Conservation (phyloP, 2,113 vertebrate genomes). For the Solenodon paradoxus region DNA sequence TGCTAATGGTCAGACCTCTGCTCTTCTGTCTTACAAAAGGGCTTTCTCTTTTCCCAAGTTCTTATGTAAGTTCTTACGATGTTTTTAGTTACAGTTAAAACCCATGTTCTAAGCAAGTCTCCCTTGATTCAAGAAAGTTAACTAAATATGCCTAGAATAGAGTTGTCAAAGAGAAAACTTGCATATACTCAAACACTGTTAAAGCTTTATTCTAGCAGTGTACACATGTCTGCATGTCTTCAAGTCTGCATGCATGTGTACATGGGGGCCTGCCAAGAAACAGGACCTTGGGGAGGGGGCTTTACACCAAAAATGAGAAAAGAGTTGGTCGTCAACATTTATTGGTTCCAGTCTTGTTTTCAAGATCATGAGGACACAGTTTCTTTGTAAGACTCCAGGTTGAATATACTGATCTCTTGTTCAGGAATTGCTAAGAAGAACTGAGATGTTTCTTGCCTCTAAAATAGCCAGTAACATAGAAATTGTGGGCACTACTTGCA, state of each 20-base stretch:
- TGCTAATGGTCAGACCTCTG: neutral
- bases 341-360: neutral
- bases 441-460: neutral
- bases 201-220: neutral
- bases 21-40: neutral
- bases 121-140: neutral
- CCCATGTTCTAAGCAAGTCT: neutral
- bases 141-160: neutral
- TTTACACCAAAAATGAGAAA: neutral
- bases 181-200: neutral
- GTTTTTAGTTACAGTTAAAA: conserved; percentile 29
- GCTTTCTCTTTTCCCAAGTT: neutral
- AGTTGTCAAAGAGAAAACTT: neutral
- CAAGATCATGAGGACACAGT: neutral
- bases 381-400: neutral
- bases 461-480: neutral
- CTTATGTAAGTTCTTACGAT: neutral
- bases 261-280: neutral
- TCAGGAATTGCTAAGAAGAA: neutral
- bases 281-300: neutral
- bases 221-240: too few species aligned
- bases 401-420: neutral
- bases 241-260: fast-evolving
- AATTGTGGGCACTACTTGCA: neutral
- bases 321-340: neutral